Conservation (phyloP, 2,113 vertebrate genomes). For the Pluvianellus socialis region DNA sequence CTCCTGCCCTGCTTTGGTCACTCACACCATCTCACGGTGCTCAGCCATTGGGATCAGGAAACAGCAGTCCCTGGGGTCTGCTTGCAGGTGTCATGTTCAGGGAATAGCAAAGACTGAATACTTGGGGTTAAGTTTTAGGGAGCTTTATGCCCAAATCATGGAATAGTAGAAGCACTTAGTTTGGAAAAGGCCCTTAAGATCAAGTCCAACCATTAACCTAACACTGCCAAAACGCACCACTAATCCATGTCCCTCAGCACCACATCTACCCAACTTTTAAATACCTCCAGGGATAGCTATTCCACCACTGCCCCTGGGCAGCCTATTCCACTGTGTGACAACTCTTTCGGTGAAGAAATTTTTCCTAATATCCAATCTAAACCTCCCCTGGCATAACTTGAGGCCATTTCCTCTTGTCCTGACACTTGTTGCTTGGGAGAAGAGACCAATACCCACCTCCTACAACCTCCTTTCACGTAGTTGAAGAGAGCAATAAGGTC, state of each 20-base stretch:
- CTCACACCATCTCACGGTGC: neutral
- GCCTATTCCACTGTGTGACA: neutral
- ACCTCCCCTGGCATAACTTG: neutral
- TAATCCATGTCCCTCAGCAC: neutral
- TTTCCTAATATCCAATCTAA: neutral
- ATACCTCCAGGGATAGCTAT: neutral
- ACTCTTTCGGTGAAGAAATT: neutral
- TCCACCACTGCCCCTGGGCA: neutral
- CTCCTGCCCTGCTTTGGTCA: neutral
- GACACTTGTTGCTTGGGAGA: neutral
- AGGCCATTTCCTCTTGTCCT: neutral
- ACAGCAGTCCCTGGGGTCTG: fast-evolving
- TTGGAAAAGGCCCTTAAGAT: neutral
- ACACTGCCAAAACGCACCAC: neutral
- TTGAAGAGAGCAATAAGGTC: neutral
- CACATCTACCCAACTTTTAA: neutral
- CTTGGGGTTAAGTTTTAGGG: neutral
- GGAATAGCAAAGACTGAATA: neutral
- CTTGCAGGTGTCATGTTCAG: neutral
- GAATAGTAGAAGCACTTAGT: neutral
- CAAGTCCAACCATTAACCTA: neutral
- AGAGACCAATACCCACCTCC: neutral
- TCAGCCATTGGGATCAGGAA: neutral
- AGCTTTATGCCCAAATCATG: neutral
- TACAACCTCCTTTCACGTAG: neutral